These are phyloP conservation scores for Fragum whitleyi DNA, from an alignment of 2,888 invertebrate genomes.

Conservation along the genomic window DNA sequence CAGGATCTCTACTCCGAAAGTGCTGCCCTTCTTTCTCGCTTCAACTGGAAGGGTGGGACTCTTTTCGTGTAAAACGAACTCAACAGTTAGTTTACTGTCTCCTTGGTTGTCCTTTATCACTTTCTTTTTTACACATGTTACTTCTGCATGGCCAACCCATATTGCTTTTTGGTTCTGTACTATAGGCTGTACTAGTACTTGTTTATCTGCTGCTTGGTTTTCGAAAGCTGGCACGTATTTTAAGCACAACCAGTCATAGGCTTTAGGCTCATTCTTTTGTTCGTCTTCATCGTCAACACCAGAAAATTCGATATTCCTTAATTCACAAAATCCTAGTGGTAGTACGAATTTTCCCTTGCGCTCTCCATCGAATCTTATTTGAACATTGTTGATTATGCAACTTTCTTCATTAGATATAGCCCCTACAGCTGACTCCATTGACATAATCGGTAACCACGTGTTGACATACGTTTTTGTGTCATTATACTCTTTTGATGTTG, in stretches of 20 bases:
- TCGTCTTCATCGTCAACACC: slow-evolving; percentile 55
- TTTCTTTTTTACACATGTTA: slow-evolving; percentile 29
- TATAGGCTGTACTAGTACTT: background rate
- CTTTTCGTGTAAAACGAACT: slow-evolving; percentile 24
- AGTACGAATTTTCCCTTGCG: slow-evolving; percentile 64
- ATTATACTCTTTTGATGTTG: slow-evolving; percentile 50
- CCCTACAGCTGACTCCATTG: slow-evolving; percentile 72
- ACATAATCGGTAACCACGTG: slow-evolving; percentile 69
- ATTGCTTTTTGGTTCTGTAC: background rate
- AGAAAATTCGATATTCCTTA: slow-evolving; percentile 69
- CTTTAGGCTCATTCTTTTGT: background rate
- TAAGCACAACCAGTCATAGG: slow-evolving; percentile 48
- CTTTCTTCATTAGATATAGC: slow-evolving; percentile 63
- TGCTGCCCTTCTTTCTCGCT: background rate
- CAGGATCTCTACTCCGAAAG: slow-evolving; percentile 47
- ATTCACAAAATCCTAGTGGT: slow-evolving; percentile 52
- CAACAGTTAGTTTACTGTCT: slow-evolving; percentile 24
- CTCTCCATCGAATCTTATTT: slow-evolving; percentile 52
- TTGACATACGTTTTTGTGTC: slow-evolving; percentile 51
- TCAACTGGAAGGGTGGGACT: slow-evolving; percentile 13
- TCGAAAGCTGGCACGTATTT: background rate
- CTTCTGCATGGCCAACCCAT: slow-evolving; percentile 40
- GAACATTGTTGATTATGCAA: slow-evolving; percentile 64
- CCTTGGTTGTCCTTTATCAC: background rate
- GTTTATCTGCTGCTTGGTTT: background rate